Evolutionary conservation across 2,113 vertebrate species (phyloP).

Genomic region (Vulpes ferrilata): DNA sequence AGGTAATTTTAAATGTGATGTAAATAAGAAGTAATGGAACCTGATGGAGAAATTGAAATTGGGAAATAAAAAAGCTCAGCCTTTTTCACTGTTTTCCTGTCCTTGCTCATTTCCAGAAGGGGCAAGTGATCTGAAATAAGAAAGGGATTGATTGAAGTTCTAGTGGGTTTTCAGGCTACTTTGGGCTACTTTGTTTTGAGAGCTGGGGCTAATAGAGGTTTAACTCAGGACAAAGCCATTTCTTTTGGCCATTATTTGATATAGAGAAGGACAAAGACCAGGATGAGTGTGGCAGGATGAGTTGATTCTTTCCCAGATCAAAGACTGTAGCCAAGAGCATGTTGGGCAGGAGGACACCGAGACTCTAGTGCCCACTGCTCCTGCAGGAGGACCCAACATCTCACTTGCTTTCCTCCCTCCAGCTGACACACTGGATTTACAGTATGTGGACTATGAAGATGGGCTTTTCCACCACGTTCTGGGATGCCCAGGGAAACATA

Average conservation of each 20-base stretch:
- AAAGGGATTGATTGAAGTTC: neutral
- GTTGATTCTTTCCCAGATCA: neutral
- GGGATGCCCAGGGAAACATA: neutral
- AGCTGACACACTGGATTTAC: neutral
- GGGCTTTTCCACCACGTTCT: neutral
- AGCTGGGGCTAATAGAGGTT: neutral
- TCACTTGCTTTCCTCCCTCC: neutral
- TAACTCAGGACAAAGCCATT: neutral
- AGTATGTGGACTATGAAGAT: accelerated
- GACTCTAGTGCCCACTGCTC: too few species aligned
- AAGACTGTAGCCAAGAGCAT: accelerated
- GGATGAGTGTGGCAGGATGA: accelerated
- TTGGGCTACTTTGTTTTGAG: neutral
- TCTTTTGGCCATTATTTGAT: neutral
- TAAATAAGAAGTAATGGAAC: neutral
- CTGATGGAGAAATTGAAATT: neutral
- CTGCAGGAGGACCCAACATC: accelerated
- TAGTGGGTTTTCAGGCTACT: neutral
- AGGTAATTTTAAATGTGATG: neutral
- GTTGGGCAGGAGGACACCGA: too few species aligned
- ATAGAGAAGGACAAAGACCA: neutral
- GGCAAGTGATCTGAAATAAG: neutral
- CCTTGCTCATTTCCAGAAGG: neutral
- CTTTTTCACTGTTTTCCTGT: neutral
- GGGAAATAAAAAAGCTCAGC: neutral